Evolutionary conservation across 2,113 vertebrate species (phyloP), one percentile per base, ranked within the genome.

Genomic region (Balaeniceps rex): DNA sequence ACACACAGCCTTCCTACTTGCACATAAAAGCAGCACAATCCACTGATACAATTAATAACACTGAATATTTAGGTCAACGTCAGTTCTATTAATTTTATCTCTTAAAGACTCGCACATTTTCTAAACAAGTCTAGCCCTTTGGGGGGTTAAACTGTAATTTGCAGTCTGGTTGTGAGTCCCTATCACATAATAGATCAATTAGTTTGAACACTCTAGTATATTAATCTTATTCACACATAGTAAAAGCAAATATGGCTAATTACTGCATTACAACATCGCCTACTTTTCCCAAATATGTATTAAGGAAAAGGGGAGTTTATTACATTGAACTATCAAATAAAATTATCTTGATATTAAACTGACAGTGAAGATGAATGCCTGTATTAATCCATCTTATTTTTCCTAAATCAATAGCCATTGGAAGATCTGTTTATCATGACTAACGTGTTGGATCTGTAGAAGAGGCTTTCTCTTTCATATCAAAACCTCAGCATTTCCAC

Each of bases 101-200:
- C 97, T 64, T 91, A 96, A 97, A 97, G 96, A 97, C 97, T 97
- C 68, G 7, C 94, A 97, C 94, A 95, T 97, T 96, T 96, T 94
- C 97, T 97, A 97, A 97, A 97, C 97, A 97, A 97, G 93, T 90
- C 95, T 94, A 95, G 96, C 97, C 95, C 97, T 97, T 97, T 97
- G 96, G 96, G 96, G 96, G 91, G 95, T 96, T 97, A 97, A 97
- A 96, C 96, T 96, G 93, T 96, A 97, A 97, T 97, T 97, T 97
- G 96, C 97, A 97, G 96, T 91, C 94, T 97, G 95, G 87, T 95
- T 97, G 94, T n/a, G 55, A 97, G 87, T 93, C 93, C 95, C 93
- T 97, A 97, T 97, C 97, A 97, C 93, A 94, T 97, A 96, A 97
- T 97, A 97, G 96, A 97, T 97, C 97, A 96, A 97, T 97, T 97